Evolutionary conservation across 1,140 invertebrate genomes (phyloP).

Genomic region (Ctenoplectra terminalis): DNA sequence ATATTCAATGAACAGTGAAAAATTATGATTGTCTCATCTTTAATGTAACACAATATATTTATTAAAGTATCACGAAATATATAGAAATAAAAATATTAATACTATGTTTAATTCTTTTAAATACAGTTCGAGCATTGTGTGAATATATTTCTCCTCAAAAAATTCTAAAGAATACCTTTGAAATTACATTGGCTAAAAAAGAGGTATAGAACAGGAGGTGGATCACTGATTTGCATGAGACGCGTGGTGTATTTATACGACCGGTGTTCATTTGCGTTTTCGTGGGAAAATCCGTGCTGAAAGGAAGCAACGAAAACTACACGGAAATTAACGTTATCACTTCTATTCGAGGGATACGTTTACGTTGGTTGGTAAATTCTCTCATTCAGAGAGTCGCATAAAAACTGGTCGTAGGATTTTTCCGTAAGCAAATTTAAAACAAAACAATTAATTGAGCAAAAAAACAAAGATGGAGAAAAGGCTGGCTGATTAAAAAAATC

Average conservation of each 20-base stretch:
- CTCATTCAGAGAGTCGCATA: no score
- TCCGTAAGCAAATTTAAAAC: no score
- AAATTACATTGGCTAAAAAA: background rate
- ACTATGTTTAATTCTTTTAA: no score
- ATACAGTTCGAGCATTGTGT: accelerated
- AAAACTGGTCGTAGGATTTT: no score
- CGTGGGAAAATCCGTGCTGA: background rate
- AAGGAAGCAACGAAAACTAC: background rate
- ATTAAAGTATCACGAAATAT: no score
- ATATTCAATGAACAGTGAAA: no score
- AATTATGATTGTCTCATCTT: no score
- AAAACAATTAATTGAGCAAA: no score
- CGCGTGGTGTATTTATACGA: background rate
- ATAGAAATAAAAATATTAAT: no score
- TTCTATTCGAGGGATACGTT: background rate
- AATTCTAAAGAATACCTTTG: background rate
- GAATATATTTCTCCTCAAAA: background rate
- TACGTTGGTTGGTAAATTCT: background rate
- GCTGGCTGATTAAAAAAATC: no score
- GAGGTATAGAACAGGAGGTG: background rate
- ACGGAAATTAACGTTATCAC: background rate
- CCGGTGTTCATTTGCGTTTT: slow-evolving; percentile 26
- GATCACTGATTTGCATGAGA: slow-evolving; percentile 5
- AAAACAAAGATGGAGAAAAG: background rate
- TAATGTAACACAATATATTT: no score